These are phyloP conservation scores for Pheosia tremula DNA, from an alignment of 2,888 invertebrate species.

Conservation along the genomic window DNA sequence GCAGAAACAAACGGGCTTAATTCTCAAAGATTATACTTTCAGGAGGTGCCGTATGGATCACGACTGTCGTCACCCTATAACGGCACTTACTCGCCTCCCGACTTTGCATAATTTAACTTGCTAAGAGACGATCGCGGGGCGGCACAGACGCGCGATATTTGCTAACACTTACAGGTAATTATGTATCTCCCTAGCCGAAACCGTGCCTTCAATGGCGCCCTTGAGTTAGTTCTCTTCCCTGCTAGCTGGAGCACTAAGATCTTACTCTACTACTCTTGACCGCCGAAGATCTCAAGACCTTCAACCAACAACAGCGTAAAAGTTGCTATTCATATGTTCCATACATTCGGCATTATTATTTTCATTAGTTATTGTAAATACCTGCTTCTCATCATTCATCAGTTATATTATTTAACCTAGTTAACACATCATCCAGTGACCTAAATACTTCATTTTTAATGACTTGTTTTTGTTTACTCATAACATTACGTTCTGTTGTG, in stretches of 20 bases:
- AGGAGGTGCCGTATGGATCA: slow-evolving; percentile 36
- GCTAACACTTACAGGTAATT: not conserved
- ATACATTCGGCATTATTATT: too few relatives aligned
- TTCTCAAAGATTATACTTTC: slow-evolving; percentile 37
- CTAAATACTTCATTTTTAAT: not conserved
- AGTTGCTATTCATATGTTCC: too few relatives aligned
- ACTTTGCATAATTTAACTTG: slow-evolving; percentile 53
- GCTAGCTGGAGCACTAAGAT: too few relatives aligned
- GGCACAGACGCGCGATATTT: slow-evolving; percentile 24
- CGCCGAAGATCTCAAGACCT: too few relatives aligned
- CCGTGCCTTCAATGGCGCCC: too few relatives aligned
- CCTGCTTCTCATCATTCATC: not conserved
- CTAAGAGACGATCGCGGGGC: slow-evolving; percentile 20
- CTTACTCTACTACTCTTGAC: too few relatives aligned
- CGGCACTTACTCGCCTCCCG: slow-evolving; percentile 38
- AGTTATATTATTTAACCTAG: not conserved
- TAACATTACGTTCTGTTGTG: not conserved
- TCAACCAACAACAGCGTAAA: too few relatives aligned
- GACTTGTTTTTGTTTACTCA: not conserved
- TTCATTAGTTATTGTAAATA: not conserved
- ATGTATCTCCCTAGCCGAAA: too few relatives aligned
- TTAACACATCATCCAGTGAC: not conserved
- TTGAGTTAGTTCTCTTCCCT: too few relatives aligned
- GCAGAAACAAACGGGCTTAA: slow-evolving; percentile 20
- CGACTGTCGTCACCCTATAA: slow-evolving; percentile 43